A percentile compares a stretch with the other conserved stretches of the same genome.
Evolutionary conservation across 2,888 invertebrate species (phyloP).

Genomic region (Drosophila acutilabella): DNA sequence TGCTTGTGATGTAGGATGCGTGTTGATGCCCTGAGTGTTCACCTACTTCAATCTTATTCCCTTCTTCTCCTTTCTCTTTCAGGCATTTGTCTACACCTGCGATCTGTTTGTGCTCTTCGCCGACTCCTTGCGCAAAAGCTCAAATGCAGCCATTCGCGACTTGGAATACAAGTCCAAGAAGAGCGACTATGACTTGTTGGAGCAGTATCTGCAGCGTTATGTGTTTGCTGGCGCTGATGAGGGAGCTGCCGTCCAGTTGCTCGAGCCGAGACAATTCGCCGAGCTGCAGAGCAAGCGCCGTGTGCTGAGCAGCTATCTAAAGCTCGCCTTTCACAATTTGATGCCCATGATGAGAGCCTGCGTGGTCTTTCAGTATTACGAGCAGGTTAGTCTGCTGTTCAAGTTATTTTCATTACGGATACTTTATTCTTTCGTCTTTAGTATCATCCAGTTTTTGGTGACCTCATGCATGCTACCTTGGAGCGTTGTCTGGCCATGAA

Average conservation of each 20-base stretch:
- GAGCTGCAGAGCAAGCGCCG: slow-evolving; percentile 39
- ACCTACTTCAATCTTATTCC: neutral
- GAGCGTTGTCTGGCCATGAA: slow-evolving; percentile 46
- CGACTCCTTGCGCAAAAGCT: neutral
- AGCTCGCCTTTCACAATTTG: slow-evolving; percentile 49
- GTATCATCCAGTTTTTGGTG: slow-evolving; percentile 48
- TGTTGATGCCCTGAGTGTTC: neutral
- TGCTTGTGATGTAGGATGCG: slow-evolving; percentile 32
- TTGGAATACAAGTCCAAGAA: slow-evolving; percentile 38
- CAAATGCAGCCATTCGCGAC: neutral
- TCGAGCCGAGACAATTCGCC: neutral
- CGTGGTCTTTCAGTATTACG: slow-evolving; percentile 45
- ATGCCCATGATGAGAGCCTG: slow-evolving; percentile 55
- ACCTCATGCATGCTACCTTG: slow-evolving; percentile 50
- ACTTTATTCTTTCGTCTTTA: neutral
- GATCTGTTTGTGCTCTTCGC: slow-evolving; percentile 54
- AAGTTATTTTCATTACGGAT: accelerated
- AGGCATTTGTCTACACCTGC: slow-evolving; percentile 51
- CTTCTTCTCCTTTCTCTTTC: neutral
- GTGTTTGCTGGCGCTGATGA: slow-evolving; percentile 13
- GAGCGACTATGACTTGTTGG: slow-evolving; percentile 39
- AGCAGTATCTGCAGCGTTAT: slow-evolving; percentile 33
- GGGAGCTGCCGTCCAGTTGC: neutral
- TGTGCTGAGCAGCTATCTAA: slow-evolving; percentile 51
- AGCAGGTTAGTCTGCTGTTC: slow-evolving; percentile 28